Evolutionary conservation across 2,888 invertebrate genomes (phyloP).

Genomic region (Agonum fuliginosum): DNA sequence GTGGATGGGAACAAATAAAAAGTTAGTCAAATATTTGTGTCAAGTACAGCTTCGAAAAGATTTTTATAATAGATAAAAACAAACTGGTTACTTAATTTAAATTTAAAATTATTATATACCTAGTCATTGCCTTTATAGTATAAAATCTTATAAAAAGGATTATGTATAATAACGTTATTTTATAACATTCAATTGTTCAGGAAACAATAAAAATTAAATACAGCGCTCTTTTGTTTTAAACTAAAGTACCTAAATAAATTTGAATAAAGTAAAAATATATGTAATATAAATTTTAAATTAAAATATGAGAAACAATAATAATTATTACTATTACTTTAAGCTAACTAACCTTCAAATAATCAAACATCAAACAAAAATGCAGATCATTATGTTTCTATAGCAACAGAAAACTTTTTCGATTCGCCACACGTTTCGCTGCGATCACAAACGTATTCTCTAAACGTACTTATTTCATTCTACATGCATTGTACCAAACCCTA

Average conservation of each 20-base stretch:
- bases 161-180: too few relatives aligned
- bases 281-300: too few relatives aligned
- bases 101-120: too few relatives aligned
- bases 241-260: too few relatives aligned
- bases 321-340: not conserved
- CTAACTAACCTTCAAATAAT: constrained; percentile 12
- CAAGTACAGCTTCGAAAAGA: not conserved
- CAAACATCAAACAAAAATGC: constrained; percentile 26
- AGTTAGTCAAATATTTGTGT: constrained; percentile 10
- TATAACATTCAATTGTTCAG: too few relatives aligned
- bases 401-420: constrained; percentile 2
- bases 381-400: constrained; percentile 26
- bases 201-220: too few relatives aligned
- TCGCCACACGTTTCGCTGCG: constrained; percentile 31
- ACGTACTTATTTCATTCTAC: constrained; percentile 18
- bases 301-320: too few relatives aligned
- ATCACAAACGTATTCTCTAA: too few relatives aligned
- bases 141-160: too few relatives aligned
- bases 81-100: not conserved
- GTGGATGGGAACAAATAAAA: not conserved
- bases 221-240: too few relatives aligned
- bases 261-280: too few relatives aligned
- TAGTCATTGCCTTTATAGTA: too few relatives aligned
- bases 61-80: not conserved
- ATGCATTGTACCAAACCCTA: not conserved